Evolutionary conservation across 1,140 invertebrate species (phyloP).

Genomic region (Ridgeia piscesae): DNA sequence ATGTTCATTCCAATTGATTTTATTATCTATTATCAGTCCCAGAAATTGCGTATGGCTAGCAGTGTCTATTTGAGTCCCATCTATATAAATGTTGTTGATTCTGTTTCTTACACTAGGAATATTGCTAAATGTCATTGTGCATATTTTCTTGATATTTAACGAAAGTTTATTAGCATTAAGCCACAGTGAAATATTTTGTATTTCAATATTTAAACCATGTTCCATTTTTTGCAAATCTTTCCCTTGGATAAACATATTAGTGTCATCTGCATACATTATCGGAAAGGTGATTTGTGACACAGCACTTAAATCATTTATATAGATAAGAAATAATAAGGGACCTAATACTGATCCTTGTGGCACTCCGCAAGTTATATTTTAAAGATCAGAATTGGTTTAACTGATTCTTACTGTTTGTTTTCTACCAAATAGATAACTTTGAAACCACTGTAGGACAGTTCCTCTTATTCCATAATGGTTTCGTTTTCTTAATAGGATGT

Average conservation of each 20-base stretch:
- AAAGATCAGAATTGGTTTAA: background rate
- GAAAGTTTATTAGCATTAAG: background rate
- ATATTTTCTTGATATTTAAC: no score
- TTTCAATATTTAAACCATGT: background rate
- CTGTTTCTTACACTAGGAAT: no score
- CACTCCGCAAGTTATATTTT: background rate
- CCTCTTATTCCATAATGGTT: background rate
- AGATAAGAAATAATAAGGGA: background rate
- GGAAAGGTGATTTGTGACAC: background rate
- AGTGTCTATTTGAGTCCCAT: no score
- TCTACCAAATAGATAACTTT: background rate
- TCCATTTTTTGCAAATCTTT: background rate
- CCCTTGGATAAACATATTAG: background rate
- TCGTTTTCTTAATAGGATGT: background rate
- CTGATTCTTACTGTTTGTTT: background rate
- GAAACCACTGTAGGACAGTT: background rate
- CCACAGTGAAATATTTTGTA: background rate
- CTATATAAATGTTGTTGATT: no score
- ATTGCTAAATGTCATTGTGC: no score
- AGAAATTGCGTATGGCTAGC: no score
- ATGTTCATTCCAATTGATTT: background rate
- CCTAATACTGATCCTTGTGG: background rate
- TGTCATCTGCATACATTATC: no score
- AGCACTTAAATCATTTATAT: background rate
- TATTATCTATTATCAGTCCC: no score